These are phyloP conservation scores for Heterohyrax brucei DNA, from an alignment of 2,797 vertebrate species.

Conservation along the genomic window DNA sequence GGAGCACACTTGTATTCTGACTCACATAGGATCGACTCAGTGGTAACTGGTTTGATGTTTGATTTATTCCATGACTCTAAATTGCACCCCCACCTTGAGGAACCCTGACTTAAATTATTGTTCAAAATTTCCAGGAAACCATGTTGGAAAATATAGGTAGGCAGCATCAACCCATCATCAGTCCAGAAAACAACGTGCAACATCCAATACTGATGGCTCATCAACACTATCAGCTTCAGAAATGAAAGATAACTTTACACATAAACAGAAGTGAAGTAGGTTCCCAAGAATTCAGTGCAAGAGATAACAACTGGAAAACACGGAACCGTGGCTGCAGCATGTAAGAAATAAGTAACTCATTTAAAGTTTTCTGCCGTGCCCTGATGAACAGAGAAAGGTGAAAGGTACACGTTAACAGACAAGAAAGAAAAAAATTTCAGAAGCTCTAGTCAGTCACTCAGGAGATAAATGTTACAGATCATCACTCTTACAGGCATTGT, in stretches of 20 bases:
- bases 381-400: not conserved
- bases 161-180: not conserved
- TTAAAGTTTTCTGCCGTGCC: not conserved
- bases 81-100: not conserved
- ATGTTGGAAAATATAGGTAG: not conserved
- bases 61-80: not conserved
- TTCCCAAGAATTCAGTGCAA: not conserved
- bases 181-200: slow-evolving; percentile 17
- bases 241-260: not conserved
- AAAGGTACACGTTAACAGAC: not conserved
- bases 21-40: not conserved
- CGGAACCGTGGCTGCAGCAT: not conserved
- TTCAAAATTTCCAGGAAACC: not conserved
- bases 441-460: not conserved
- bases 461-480: not conserved
- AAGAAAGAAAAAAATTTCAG: not conserved
- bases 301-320: not conserved
- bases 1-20: not conserved
- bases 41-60: not conserved
- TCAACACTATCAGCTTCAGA: not conserved
- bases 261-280: not conserved
- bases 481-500: not conserved
- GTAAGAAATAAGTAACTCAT: not conserved
- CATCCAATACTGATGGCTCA: not conserved
- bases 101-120: not conserved